Conservation (phyloP, 2,113 vertebrate species). For the Hirundichthys speculiger region DNA sequence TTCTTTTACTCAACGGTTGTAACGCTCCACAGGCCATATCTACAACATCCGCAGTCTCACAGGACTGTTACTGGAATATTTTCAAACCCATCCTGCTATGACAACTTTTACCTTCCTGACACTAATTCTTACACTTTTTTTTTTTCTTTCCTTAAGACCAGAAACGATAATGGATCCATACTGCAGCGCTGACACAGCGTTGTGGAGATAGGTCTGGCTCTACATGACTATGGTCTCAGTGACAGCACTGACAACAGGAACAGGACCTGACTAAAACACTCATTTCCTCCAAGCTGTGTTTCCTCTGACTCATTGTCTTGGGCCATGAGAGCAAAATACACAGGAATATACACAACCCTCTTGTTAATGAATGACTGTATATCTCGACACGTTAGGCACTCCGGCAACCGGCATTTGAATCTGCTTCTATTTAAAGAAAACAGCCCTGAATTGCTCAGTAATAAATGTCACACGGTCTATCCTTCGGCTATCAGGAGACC, state of each 20-base stretch:
- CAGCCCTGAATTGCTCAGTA: slow-evolving; percentile 6
- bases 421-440: slow-evolving; percentile 11
- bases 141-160: neutral
- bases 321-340: slow-evolving; percentile 29
- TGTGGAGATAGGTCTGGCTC: too few relatives aligned
- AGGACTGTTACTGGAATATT: neutral
- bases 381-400: neutral
- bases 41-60: neutral
- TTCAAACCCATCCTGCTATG: neutral
- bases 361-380: neutral
- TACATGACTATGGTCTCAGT: slow-evolving; percentile 34
- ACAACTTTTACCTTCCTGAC: neutral
- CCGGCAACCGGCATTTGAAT: slow-evolving; percentile 1
- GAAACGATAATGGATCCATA: neutral
- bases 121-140: too few relatives aligned
- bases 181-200: neutral
- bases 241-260: slow-evolving; percentile 70
- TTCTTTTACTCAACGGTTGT: neutral
- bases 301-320: slow-evolving; percentile 72
- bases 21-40: neutral
- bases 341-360: slow-evolving; percentile 4
- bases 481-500: slow-evolving; percentile 31
- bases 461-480: slow-evolving; percentile 28
- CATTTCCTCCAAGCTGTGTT: slow-evolving; percentile 67
- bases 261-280: slow-evolving; percentile 64